Evolutionary conservation across 2,888 invertebrate genomes (phyloP), one percentile per base, ranked within the genome.

Genomic region (Sphaeridia pumilis): DNA sequence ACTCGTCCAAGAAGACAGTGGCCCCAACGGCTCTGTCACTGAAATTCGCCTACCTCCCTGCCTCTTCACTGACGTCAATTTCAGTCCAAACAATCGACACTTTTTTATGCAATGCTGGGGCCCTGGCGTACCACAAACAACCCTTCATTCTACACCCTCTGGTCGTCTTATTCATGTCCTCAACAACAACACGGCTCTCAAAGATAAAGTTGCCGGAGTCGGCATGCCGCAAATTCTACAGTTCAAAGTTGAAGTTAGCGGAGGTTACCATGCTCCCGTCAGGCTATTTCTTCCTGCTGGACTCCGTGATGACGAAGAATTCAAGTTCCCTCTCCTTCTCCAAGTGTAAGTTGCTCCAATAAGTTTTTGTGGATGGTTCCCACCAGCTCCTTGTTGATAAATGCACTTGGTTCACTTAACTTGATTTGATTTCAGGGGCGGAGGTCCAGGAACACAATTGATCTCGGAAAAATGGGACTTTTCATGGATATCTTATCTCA

Each of bases 401-500:
- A 17, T n/a, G 17, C 17, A 12, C n/a, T 12, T 41, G 12, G n/a
- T n/a, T n/a, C n/a, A n/a, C n/a, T 31, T 31, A 7, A 10, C 14
- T 31, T 31, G 7, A 7, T 31, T 31, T 31, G 10, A 5, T 20
- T 38, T 38, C 17, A 84, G 85, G 14, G 83, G 84, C 69, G 83
- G 80, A 4, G 78, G 81, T 10, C 93, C 93, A 0, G 87, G 87
- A 2, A 80, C 84, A 0, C 92, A 92, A 70, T 72, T 83, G 64
- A 90, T 92, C 10, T 84, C 85, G 3, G 83, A 87, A 66, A 77
- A 79, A 58, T 92, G 84, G 78, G 74, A 77, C 35, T 75, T 87
- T 0, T 82, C 82, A 54, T 90, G 88, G 86, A 81, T 84, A 48
- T 84, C 87, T 75, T 90, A 88, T 71, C 72, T 93, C 49, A 80